A percentile compares a stretch with the other conserved stretches of the same genome.
These are phyloP conservation scores for Actias luna DNA, from an alignment of 2,888 invertebrate genomes.

Conservation along the genomic window DNA sequence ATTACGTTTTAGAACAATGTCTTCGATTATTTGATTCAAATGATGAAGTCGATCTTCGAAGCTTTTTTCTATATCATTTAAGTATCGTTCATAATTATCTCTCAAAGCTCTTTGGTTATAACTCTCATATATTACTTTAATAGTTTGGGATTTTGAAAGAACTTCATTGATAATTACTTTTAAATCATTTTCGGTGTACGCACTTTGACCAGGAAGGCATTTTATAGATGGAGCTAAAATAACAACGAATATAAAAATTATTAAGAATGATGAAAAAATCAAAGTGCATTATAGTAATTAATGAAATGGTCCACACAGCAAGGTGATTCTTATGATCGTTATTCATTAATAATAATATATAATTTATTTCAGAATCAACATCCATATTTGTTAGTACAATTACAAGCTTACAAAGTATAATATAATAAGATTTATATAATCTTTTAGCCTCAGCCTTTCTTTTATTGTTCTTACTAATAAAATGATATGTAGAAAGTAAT, in stretches of 20 bases:
- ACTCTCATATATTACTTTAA: constrained; percentile 26
- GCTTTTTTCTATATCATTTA: constrained; percentile 27
- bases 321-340: no score
- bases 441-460: no score
- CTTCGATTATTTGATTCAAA: constrained; percentile 44
- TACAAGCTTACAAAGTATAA: no score
- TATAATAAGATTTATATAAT: no score
- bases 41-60: constrained; percentile 39
- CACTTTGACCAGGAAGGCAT: constrained; percentile 27
- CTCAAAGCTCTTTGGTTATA: constrained; percentile 29
- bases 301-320: no score
- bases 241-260: not conserved
- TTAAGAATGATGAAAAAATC: not conserved
- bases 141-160: constrained; percentile 24
- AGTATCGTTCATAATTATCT: constrained; percentile 29
- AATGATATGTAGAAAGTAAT: no score
- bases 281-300: no score
- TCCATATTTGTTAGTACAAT: no score
- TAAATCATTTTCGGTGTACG: constrained; percentile 37
- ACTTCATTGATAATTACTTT: constrained; percentile 35
- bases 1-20: constrained; percentile 29
- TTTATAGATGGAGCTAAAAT: not conserved
- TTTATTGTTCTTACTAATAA: no score
- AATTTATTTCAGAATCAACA: no score
- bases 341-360: no score